phyloP scores from a whole-genome alignment of 2,888 invertebrate genomes.

The Hirtodrosophila duncani region DNA sequence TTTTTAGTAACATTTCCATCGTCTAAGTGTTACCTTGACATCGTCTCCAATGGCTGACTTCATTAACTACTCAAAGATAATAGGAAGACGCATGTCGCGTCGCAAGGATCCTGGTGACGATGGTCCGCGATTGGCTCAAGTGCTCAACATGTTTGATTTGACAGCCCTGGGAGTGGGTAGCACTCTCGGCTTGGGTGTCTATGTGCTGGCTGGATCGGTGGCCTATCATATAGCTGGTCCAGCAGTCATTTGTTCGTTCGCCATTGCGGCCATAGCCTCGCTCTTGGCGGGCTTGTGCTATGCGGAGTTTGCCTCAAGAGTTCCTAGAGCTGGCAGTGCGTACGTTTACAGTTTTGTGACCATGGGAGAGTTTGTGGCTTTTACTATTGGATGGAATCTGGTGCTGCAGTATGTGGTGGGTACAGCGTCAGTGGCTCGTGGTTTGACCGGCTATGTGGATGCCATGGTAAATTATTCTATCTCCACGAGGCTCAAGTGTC shows the following conservation, averaged over 20 bases:
- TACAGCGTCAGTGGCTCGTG: not conserved
- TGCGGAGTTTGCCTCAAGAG: not conserved
- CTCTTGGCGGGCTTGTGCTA: not conserved
- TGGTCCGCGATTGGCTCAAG: no score
- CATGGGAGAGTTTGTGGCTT: not conserved
- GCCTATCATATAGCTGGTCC: not conserved
- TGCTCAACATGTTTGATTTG: not conserved
- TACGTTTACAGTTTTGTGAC: not conserved
- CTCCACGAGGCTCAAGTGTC: not conserved
- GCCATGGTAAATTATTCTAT: not conserved
- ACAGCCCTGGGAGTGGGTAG: not conserved
- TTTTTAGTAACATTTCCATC: no score
- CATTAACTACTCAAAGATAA: no score
- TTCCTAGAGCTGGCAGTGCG: not conserved
- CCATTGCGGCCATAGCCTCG: not conserved
- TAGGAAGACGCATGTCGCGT: no score
- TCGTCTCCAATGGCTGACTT: no score
- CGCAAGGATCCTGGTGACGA: no score
- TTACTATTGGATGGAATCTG: not conserved
- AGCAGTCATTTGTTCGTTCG: not conserved
- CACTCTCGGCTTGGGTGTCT: not conserved
- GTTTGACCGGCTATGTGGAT: not conserved
- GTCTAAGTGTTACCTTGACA: no score
- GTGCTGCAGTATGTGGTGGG: not conserved
- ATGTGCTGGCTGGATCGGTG: not conserved